Percentiles rank a stretch among this genome's conserved stretches.
These are phyloP conservation scores for Erebia ligea DNA, from an alignment of 2,888 invertebrate genomes.

Conservation along the genomic window DNA sequence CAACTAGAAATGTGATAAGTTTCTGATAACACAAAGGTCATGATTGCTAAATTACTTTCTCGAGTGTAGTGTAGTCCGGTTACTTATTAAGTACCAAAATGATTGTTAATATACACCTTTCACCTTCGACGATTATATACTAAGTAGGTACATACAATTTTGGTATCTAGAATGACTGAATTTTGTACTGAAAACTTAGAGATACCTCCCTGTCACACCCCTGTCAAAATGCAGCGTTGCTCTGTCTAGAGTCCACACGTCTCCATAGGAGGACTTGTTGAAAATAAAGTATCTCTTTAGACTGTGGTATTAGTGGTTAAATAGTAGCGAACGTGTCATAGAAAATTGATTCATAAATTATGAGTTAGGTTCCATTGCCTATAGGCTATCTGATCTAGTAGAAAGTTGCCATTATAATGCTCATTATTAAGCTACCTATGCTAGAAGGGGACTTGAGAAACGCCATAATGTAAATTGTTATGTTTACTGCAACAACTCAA, in stretches of 20 bases:
- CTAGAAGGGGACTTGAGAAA: background rate
- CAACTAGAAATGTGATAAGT: background rate
- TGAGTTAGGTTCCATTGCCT: constrained; percentile 9
- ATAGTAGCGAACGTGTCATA: background rate
- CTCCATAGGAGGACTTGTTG: too few species aligned
- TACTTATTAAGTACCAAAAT: background rate
- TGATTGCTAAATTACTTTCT: constrained; percentile 2
- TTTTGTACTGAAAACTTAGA: too few species aligned
- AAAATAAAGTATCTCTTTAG: too few species aligned
- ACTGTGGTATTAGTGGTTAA: too few species aligned
- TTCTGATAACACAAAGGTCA: background rate
- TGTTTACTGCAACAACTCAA: constrained; percentile 41
- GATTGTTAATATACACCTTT: background rate
- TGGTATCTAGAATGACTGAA: too few species aligned
- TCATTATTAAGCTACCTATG: constrained; percentile 3
- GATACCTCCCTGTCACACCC: too few species aligned
- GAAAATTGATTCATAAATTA: constrained; percentile 10
- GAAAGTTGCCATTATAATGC: constrained; percentile 12
- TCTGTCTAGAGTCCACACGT: too few species aligned
- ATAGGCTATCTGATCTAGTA: constrained; percentile 3
- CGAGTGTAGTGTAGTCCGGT: background rate
- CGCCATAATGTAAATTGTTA: constrained; percentile 38
- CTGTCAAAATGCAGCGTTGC: too few species aligned
- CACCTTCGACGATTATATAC: too few species aligned
- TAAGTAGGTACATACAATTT: too few species aligned